Evolutionary conservation across 2,797 vertebrate species (phyloP).

Genomic region (Prionace glauca): DNA sequence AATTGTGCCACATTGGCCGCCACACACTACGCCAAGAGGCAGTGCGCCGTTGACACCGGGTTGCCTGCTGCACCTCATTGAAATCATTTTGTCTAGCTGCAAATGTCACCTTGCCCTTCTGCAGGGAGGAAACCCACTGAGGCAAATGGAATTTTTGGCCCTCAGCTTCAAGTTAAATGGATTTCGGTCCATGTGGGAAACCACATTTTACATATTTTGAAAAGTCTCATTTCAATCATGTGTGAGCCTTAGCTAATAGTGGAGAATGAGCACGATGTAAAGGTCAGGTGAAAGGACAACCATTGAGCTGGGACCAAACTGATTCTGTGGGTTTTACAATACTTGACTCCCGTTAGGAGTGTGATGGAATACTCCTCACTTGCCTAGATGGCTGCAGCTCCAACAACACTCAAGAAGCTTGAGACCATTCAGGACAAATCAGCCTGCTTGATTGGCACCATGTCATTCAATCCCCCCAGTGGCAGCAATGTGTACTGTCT

Average conservation of each 20-base stretch:
- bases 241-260: background rate
- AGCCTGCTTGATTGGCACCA: no score
- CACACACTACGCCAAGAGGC: background rate
- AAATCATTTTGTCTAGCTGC: background rate
- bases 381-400: no score
- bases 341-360: background rate
- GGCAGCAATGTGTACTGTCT: no score
- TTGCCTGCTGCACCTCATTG: background rate
- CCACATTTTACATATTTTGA: background rate
- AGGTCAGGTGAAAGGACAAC: background rate
- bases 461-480: no score
- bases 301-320: background rate
- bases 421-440: no score
- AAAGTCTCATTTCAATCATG: background rate
- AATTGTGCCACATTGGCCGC: background rate
- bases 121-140: background rate
- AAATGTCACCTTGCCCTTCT: background rate
- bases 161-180: background rate
- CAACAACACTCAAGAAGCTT: no score
- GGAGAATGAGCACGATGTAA: background rate
- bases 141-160: background rate
- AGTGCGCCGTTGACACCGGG: background rate
- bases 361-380: no score
- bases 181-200: no score
- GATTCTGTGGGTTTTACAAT: background rate